Evolutionary conservation across 2,797 vertebrate species (phyloP), one percentile per base, ranked within the genome.

Genomic region (Synaphobranchus kaupii): DNA sequence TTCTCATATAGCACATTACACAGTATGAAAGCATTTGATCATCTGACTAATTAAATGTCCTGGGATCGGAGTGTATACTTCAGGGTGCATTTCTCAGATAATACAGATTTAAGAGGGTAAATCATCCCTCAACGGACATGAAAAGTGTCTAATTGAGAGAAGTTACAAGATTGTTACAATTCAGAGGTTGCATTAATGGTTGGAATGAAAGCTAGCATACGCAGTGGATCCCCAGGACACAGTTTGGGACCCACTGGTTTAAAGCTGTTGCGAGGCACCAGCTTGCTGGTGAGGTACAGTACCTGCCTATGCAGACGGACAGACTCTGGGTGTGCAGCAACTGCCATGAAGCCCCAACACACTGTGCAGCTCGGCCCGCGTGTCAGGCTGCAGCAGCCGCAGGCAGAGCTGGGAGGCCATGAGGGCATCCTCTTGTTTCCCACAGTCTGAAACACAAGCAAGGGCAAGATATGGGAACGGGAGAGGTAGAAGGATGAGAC

Each of bases 231-330:
- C n/a, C 63, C 63, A 68, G 25, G 63, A 28, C 63, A 2, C 25
- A 68, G 63, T 68, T 68, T 68, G 63, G 63, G 9, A n/a, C n/a
- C 25, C 63, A 68, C n/a, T 7, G 73, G 73, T 17, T 78, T 78
- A 78, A 78, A 78, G 73, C 39, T 44, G 73, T 78, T 34, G 28
- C 9, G 66, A 71, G n/a, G n/a, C 10, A 31, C 66, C 31, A 44
- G 34, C 4, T 1, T 6, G 73, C 73, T 17, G 8, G 73, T 44
- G 10, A 10, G 22, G 7, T 0, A 47, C 47, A 86, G 81, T 92
- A 97, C 97, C 93, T 97, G 95, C 92, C 96, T 97, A 89, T 97
- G 97, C 60, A 98, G 93, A 68, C 90, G 95, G 85, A 94, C 97
- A 90, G 94, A 91, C 4, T 94, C 91, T 0, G 94, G 87, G 39